Evolutionary conservation across 2,113 vertebrate genomes (phyloP), one percentile per base, ranked within the genome.

Genomic region (Cebus imitator): DNA sequence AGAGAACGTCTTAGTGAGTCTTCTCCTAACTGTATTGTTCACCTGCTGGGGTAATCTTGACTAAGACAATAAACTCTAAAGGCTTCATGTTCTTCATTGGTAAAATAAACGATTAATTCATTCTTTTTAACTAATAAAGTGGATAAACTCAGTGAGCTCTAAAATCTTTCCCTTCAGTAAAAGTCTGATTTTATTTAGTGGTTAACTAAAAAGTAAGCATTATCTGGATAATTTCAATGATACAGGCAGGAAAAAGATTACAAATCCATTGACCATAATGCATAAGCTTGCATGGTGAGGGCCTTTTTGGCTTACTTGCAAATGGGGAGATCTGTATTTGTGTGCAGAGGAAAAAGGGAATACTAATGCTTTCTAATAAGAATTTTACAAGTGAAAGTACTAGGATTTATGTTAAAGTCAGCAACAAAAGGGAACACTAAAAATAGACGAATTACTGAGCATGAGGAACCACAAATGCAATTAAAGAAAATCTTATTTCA

Each of bases 401-500:
- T 61, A 82, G 58, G 79, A 93, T 43, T 91, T 72, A 83, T 1
- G 25, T 78, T 84, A 48, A 97, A 91, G 86, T 95, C 94, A 94
- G 73, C 78, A 75, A 87, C 21, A 40, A 66, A 79, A 37, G 61
- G 32, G 68, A 88, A 79, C 18, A n/a, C 68, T 93, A 95, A 90
- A 96, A 87, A 97, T 45, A 91, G 84, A 83, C 40, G 45, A 87
- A 76, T 91, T 93, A 83, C 78, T 57, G 45, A 91, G 80, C 45
- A 80, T 9, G 40, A 95, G 30, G 89, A 93, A 79, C 32, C 72
- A 90, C 40, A 94, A 88, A 91, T 20, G 14, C 73, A 95, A 92
- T 94, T 52, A 80, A 91, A 96, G 85, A 75, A 88, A 95, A 89
- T 78, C 40, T 78, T 91, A 95, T 80, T 97, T 89, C 95, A 97